These are phyloP conservation scores for Xenops minutus DNA, from an alignment of 2,797 vertebrate genomes.

Conservation along the genomic window DNA sequence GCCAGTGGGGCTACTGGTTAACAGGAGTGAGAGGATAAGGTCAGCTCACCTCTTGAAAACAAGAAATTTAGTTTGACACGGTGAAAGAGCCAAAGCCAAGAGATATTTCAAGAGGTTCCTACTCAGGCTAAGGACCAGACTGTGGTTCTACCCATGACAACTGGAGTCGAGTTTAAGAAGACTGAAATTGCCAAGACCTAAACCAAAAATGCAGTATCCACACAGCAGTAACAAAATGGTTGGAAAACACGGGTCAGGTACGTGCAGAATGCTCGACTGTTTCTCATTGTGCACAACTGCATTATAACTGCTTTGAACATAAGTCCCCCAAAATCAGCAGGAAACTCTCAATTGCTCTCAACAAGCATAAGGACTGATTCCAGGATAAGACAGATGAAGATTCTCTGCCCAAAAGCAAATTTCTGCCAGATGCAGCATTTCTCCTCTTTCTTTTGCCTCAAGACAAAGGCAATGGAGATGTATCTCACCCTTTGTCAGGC, in stretches of 20 bases:
- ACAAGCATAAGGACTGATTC: neutral
- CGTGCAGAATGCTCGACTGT: neutral
- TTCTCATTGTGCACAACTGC: neutral
- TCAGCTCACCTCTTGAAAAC: neutral
- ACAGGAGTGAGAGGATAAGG: fast-evolving
- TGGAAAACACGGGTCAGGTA: neutral
- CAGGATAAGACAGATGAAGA: neutral
- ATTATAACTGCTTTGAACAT: neutral
- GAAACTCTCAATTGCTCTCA: neutral
- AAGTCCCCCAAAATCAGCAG: neutral
- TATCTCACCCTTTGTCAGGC: neutral
- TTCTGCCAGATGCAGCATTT: neutral
- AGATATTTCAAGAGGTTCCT: neutral
- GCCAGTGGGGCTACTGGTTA: neutral
- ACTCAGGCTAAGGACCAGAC: neutral
- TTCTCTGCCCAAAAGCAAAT: neutral
- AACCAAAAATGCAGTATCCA: neutral
- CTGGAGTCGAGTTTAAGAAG: neutral
- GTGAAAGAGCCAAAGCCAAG: neutral
- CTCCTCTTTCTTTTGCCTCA: neutral
- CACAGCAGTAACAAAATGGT: neutral
- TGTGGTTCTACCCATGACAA: neutral
- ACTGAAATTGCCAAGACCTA: neutral
- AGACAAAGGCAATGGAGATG: neutral
- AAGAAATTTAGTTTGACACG: neutral